Evolutionary conservation across 2,888 invertebrate species (phyloP).

Genomic region (Gortyna flavago): DNA sequence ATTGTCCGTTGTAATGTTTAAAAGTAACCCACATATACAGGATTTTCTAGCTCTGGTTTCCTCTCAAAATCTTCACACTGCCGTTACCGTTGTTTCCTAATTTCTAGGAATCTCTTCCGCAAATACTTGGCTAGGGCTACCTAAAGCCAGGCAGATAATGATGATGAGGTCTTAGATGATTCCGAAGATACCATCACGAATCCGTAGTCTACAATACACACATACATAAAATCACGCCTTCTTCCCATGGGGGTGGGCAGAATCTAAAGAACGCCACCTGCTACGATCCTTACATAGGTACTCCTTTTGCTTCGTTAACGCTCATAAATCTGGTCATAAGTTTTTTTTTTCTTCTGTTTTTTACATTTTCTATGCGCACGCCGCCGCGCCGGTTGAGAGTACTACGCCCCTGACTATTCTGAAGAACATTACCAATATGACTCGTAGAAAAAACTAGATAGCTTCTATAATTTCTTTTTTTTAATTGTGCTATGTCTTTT

Average conservation of each 20-base stretch:
- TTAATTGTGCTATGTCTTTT: no score
- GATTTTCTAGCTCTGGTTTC: background rate
- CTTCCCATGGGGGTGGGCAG: background rate
- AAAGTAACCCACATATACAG: background rate
- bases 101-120: background rate
- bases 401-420: background rate
- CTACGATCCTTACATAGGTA: background rate
- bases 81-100: background rate
- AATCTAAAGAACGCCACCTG: background rate
- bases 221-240: background rate
- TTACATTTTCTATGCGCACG: no score
- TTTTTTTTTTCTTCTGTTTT: no score
- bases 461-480: background rate
- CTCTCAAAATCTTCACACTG: background rate
- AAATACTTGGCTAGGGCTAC: background rate
- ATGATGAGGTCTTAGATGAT: background rate
- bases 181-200: background rate
- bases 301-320: background rate
- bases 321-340: background rate
- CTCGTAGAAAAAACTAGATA: constrained; percentile 1
- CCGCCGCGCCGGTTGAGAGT: background rate
- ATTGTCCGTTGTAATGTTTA: constrained; percentile 12
- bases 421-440: background rate
- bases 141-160: background rate
- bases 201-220: background rate